Evolutionary conservation across 2,888 invertebrate species (phyloP).

Genomic region (Lomographa bimaculata): DNA sequence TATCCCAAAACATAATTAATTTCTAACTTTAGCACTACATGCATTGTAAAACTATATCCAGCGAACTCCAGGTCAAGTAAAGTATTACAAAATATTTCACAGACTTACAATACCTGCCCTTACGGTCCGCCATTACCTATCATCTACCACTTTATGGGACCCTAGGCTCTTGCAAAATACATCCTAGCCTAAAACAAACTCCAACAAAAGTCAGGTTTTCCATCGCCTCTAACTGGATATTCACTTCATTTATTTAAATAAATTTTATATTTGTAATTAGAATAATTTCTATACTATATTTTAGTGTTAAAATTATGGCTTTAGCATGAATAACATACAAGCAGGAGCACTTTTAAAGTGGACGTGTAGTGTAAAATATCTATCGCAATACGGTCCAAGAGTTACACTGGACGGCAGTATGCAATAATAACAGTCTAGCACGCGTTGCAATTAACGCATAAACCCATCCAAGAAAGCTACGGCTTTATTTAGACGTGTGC

Average conservation of each 20-base stretch:
- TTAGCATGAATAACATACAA: neutral
- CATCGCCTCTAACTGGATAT: neutral
- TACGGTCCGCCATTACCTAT: constrained; percentile 20
- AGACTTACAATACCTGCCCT: constrained; percentile 36
- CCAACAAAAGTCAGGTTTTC: neutral
- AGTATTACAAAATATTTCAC: constrained; percentile 46
- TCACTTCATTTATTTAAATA: neutral
- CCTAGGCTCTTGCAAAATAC: constrained; percentile 9
- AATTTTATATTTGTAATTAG: neutral
- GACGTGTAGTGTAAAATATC: too few relatives aligned
- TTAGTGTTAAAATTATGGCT: neutral
- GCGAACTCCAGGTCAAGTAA: constrained; percentile 34
- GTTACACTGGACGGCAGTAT: constrained; percentile 25
- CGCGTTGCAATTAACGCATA: constrained; percentile 59
- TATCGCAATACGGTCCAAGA: constrained; percentile 10
- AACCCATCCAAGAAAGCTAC: constrained; percentile 55
- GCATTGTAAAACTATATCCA: constrained; percentile 25
- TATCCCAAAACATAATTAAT: too few relatives aligned
- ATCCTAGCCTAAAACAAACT: neutral
- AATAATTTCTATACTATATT: neutral
- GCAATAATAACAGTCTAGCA: constrained; percentile 47
- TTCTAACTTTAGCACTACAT: too few relatives aligned
- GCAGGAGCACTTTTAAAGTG: neutral
- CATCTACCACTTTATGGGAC: constrained; percentile 10
- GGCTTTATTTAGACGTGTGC: constrained; percentile 53